Percentiles rank a stretch among this genome's conserved stretches.
Evolutionary conservation across 2,888 invertebrate species (phyloP).

Genomic region (Heteromyza rotundicornis): DNA sequence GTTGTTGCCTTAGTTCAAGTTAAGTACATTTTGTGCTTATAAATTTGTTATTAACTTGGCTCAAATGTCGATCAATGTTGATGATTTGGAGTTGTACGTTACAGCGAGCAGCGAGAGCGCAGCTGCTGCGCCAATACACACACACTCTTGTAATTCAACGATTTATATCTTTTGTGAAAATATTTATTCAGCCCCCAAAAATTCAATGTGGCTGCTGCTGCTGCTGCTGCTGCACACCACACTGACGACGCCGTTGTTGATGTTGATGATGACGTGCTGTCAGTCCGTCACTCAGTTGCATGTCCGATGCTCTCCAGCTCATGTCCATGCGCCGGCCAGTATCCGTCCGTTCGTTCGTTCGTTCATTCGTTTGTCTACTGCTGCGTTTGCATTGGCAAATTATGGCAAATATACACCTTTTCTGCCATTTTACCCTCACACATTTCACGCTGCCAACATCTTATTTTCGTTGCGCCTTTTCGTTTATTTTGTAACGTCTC

Average conservation of each 20-base stretch:
- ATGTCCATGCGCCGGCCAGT: background rate
- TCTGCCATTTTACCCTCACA: background rate
- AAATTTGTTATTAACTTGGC: slow-evolving; percentile 55
- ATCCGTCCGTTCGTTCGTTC: background rate
- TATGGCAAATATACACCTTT: slow-evolving; percentile 57
- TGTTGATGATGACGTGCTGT: slow-evolving; percentile 28
- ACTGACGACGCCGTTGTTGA: background rate
- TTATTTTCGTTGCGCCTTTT: too few relatives aligned
- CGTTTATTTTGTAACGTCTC: too few relatives aligned
- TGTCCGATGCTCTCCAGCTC: slow-evolving; percentile 9
- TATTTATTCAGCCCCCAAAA: slow-evolving; percentile 54
- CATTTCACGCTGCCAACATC: background rate
- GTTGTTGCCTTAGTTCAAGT: background rate
- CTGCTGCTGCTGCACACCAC: background rate
- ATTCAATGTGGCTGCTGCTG: slow-evolving; percentile 25
- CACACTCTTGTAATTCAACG: slow-evolving; percentile 17
- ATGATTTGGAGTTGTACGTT: slow-evolving; percentile 52
- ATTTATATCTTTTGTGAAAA: slow-evolving; percentile 47
- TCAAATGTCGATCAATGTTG: slow-evolving; percentile 56
- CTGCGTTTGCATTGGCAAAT: slow-evolving; percentile 53
- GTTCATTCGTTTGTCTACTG: slow-evolving; percentile 27
- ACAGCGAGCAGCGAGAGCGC: background rate
- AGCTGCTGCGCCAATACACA: background rate
- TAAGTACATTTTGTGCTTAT: slow-evolving; percentile 27
- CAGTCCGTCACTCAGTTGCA: slow-evolving; percentile 30